Evolutionary conservation across 2,888 invertebrate species (phyloP).

Genomic region (Melanostoma scalare): DNA sequence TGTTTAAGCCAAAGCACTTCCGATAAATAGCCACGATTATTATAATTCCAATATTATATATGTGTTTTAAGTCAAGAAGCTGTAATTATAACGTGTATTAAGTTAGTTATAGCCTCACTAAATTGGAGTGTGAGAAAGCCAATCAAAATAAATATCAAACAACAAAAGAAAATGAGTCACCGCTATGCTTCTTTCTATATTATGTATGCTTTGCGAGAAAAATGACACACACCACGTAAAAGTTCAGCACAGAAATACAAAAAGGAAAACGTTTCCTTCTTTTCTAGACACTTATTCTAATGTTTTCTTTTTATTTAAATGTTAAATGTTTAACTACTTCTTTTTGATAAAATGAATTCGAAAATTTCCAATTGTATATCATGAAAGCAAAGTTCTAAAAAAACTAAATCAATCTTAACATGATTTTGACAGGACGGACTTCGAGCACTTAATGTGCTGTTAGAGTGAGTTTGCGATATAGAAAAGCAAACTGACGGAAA

Average conservation of each 20-base stretch:
- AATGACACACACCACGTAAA: slow-evolving; percentile 33
- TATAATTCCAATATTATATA: background rate
- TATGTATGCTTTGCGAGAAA: slow-evolving; percentile 40
- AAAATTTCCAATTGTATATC: slow-evolving; percentile 1
- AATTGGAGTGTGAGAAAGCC: background rate
- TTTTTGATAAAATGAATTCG: background rate
- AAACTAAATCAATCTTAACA: slow-evolving; percentile 21
- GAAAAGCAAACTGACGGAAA: slow-evolving; percentile 32
- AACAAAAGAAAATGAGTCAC: slow-evolving; percentile 65
- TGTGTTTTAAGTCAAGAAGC: slow-evolving; percentile 1
- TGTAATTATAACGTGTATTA: background rate
- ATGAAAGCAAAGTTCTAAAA: slow-evolving; percentile 9
- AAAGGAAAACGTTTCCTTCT: background rate
- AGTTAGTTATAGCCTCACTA: background rate
- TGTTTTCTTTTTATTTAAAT: background rate
- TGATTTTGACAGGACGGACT: slow-evolving; percentile 52
- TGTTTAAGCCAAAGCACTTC: slow-evolving; percentile 27
- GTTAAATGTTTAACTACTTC: background rate
- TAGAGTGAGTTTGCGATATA: slow-evolving; percentile 40
- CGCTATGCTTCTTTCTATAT: slow-evolving; percentile 37
- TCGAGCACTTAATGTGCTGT: slow-evolving; percentile 34
- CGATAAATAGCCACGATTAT: slow-evolving; percentile 5
- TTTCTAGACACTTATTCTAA: no score
- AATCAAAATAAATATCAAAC: slow-evolving; percentile 49
- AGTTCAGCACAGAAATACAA: slow-evolving; percentile 27